Conservation (phyloP, 2,888 invertebrate genomes). For the Agrotis exclamationis region DNA sequence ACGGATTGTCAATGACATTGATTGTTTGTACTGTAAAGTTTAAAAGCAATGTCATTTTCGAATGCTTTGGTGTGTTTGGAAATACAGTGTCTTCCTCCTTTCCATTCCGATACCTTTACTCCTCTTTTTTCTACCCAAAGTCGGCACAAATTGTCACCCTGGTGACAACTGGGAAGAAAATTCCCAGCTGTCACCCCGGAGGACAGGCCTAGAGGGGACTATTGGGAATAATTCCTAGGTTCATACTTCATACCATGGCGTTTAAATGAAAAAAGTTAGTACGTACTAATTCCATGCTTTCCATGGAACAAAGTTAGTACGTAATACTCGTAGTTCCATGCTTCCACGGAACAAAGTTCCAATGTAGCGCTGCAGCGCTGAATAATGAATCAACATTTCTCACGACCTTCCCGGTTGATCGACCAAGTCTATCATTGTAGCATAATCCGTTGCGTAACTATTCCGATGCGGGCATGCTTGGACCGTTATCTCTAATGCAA, state of each 20-base stretch:
- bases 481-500: constrained; percentile 71
- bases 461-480: constrained; percentile 58
- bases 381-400: constrained; percentile 67
- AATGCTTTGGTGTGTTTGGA: not conserved
- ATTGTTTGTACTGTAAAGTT: constrained; percentile 39
- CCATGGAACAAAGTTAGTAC: too few relatives aligned
- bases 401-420: constrained; percentile 75
- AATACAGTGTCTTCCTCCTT: not conserved
- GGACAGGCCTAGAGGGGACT: too few relatives aligned
- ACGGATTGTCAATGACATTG: constrained; percentile 13
- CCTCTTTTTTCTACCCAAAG: not conserved
- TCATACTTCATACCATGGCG: constrained; percentile 11
- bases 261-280: constrained; percentile 27
- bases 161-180: too few relatives aligned
- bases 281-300: too few relatives aligned
- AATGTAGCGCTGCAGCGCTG: constrained; percentile 45
- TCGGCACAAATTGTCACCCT: too few relatives aligned
- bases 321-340: too few relatives aligned
- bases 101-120: not conserved
- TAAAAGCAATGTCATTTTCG: constrained; percentile 36
- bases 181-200: too few relatives aligned
- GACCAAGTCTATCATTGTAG: constrained; percentile 65
- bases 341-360: constrained; percentile 26
- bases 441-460: constrained; percentile 67
- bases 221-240: too few relatives aligned